Conservation (phyloP, 2,797 vertebrate genomes). For the Eleutherodactylus coqui region DNA sequence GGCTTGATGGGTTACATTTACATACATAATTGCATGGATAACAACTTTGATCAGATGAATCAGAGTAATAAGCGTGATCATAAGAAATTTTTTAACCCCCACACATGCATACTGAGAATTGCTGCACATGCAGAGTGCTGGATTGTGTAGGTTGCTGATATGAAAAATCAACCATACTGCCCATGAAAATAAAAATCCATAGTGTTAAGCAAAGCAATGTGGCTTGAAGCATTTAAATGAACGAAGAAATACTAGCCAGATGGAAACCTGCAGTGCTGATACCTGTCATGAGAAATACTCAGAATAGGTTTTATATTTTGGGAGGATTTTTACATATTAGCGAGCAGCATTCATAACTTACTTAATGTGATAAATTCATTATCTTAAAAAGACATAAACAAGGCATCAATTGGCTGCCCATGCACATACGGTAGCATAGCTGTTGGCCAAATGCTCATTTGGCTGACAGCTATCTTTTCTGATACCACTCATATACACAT, state of each 20-base stretch:
- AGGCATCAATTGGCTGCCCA: too few species aligned
- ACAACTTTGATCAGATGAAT: neutral
- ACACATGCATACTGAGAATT: neutral
- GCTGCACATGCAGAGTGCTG: neutral
- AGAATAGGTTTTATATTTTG: neutral
- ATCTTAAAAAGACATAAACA: neutral
- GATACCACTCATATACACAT: too few species aligned
- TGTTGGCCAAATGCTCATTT: too few species aligned
- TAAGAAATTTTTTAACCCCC: neutral
- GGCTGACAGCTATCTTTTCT: too few species aligned
- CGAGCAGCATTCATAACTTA: neutral
- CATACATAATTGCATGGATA: neutral
- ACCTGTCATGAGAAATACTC: neutral
- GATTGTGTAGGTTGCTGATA: neutral
- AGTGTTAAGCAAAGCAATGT: neutral
- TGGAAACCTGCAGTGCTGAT: neutral
- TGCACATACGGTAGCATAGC: too few species aligned
- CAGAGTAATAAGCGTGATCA: neutral
- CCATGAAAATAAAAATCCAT: constrained; percentile 4
- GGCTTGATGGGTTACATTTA: neutral
- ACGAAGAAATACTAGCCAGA: too few species aligned
- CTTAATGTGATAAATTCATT: neutral
- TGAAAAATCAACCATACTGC: neutral
- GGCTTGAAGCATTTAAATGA: neutral
- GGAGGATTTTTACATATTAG: neutral